Percentiles rank a stretch among this genome's conserved stretches.
Evolutionary conservation across 2,113 vertebrate species (phyloP).

Genomic region (Muntiacus reevesi): DNA sequence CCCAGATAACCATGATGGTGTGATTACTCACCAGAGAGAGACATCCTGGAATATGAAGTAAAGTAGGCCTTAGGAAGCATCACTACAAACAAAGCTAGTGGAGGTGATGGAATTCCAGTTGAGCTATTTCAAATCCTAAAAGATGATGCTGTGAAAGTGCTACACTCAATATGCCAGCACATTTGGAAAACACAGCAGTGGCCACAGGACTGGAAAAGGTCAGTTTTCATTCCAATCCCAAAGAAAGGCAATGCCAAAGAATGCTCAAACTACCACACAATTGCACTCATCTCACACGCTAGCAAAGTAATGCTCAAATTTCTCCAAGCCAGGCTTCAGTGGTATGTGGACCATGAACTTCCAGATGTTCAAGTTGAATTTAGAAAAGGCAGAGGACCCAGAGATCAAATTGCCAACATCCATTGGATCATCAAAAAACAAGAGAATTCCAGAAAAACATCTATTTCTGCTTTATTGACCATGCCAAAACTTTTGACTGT

Average conservation of each 20-base stretch:
- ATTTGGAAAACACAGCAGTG: not conserved
- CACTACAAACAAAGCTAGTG: not conserved
- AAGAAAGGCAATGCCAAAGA: not conserved
- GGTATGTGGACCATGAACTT: not conserved
- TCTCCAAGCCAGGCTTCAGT: not conserved
- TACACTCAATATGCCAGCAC: not conserved
- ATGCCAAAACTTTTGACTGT: not conserved
- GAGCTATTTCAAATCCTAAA: not conserved
- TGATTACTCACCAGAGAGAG: not conserved
- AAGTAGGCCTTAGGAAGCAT: not conserved
- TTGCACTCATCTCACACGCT: not conserved
- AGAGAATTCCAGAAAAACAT: accelerated
- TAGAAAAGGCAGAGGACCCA: not conserved
- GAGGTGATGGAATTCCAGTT: not conserved
- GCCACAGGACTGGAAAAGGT: not conserved
- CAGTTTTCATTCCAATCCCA: not conserved
- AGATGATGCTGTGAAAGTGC: not conserved
- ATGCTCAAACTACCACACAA: not conserved
- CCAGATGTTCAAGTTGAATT: not conserved
- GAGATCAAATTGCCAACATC: not conserved
- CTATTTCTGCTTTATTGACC: not conserved
- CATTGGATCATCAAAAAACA: accelerated
- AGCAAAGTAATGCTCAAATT: not conserved
- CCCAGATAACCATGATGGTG: not conserved
- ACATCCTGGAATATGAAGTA: not conserved